These are phyloP conservation scores for Mirza zaza DNA, from an alignment of 2,113 vertebrate species.

Conservation along the genomic window DNA sequence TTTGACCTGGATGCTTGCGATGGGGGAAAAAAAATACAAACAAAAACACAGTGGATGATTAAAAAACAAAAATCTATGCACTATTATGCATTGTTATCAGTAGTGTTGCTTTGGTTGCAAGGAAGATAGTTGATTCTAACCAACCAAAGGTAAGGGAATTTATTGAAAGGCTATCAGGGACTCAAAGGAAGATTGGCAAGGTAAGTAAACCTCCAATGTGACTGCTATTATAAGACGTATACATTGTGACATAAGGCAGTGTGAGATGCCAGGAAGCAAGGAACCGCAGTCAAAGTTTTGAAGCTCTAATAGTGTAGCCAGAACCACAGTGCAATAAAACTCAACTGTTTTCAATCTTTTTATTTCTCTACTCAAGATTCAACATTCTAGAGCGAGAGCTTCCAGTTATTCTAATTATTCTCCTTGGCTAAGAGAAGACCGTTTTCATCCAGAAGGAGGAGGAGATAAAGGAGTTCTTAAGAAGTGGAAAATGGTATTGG, in stretches of 20 bases:
- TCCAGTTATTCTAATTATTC: neutral
- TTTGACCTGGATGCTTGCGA: neutral
- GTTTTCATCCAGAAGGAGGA: neutral
- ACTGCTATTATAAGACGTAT: neutral
- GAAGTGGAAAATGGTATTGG: neutral
- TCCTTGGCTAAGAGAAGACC: neutral
- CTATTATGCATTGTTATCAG: neutral
- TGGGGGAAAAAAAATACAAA: too few relatives aligned
- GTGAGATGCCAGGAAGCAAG: neutral
- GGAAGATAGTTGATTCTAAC: neutral
- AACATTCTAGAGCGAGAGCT: neutral
- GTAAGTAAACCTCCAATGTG: neutral
- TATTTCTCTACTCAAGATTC: neutral
- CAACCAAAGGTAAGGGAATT: neutral
- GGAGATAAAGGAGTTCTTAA: conserved; percentile 3
- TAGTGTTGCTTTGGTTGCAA: neutral
- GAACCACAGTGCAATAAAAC: too few relatives aligned
- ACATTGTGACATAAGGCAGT: too few relatives aligned
- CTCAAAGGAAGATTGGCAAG: neutral
- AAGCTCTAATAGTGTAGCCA: neutral
- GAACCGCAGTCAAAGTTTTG: neutral
- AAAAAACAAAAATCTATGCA: neutral
- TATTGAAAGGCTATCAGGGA: neutral
- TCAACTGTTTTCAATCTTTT: neutral
- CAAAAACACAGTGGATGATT: neutral